Conservation (phyloP, 2,888 invertebrate species). For the Thecocarcelia acutangulata region DNA sequence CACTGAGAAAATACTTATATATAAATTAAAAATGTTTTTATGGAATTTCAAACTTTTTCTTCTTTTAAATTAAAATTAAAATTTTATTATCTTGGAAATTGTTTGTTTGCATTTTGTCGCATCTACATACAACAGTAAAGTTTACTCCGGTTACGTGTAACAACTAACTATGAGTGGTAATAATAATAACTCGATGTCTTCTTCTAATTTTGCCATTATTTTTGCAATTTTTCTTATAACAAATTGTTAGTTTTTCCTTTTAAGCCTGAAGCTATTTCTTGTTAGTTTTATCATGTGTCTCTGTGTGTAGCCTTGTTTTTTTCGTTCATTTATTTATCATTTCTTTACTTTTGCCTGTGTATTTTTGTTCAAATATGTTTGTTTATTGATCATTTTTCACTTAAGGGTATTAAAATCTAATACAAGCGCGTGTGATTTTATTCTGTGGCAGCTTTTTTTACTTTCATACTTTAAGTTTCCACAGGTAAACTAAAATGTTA, state of each 20-base stretch:
- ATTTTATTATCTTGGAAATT: constrained; percentile 51
- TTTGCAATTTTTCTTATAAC: constrained; percentile 54
- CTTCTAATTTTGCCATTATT: constrained; percentile 65
- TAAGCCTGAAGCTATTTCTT: constrained; percentile 50
- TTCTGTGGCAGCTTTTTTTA: constrained; percentile 41
- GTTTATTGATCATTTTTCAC: constrained; percentile 56
- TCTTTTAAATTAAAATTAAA: constrained; percentile 44
- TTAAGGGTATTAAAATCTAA: constrained; percentile 45
- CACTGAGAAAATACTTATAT: constrained; percentile 26
- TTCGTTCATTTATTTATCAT: constrained; percentile 6
- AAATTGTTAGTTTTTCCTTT: constrained; percentile 61
- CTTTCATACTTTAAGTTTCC: constrained; percentile 18
- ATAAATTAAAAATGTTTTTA: constrained; percentile 2
- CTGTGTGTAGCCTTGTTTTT: constrained; percentile 13
- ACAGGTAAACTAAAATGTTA: constrained; percentile 14
- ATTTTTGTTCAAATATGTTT: constrained; percentile 54
- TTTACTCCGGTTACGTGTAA: constrained; percentile 4
- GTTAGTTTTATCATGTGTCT: constrained; percentile 36
- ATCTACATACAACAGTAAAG: constrained; percentile 21
- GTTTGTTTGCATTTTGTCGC: constrained; percentile 57
- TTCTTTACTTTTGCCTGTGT: constrained; percentile 22
- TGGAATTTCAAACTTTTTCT: constrained; percentile 15
- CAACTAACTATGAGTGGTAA: constrained; percentile 19
- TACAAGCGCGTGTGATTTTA: constrained; percentile 30
- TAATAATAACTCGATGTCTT: constrained; percentile 52